These are phyloP conservation scores for Phoxinus dragarum DNA, from an alignment of 2,797 vertebrate species.

Conservation along the genomic window DNA sequence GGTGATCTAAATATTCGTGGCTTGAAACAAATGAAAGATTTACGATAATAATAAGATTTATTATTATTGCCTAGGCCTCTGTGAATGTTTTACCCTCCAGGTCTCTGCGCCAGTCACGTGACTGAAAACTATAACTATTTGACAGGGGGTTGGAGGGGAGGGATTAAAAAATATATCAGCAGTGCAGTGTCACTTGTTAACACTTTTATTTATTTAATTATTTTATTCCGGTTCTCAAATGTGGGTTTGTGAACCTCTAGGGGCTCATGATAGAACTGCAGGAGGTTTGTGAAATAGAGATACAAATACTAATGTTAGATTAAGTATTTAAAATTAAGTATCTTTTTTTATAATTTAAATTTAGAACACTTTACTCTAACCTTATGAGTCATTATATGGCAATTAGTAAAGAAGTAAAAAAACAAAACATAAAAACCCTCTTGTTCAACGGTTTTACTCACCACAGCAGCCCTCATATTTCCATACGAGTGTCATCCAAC, in stretches of 20 bases:
- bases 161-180: background rate
- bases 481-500: conserved; percentile 15
- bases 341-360: background rate
- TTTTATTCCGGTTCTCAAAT: background rate
- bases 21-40: background rate
- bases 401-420: background rate
- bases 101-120: background rate
- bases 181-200: background rate
- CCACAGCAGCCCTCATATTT: background rate
- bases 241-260: conserved; percentile 15
- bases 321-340: too few species aligned
- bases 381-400: background rate
- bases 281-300: background rate
- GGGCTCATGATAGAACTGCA: background rate
- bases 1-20: background rate
- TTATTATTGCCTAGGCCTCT: background rate
- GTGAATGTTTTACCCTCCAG: background rate
- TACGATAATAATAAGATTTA: too few species aligned
- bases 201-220: background rate
- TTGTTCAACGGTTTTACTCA: background rate
- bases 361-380: background rate
- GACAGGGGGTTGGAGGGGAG: background rate
- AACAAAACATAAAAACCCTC: background rate
- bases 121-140: background rate
- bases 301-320: background rate